Conservation (phyloP, 2,113 vertebrate genomes). For the Variabilichromis moorii region DNA sequence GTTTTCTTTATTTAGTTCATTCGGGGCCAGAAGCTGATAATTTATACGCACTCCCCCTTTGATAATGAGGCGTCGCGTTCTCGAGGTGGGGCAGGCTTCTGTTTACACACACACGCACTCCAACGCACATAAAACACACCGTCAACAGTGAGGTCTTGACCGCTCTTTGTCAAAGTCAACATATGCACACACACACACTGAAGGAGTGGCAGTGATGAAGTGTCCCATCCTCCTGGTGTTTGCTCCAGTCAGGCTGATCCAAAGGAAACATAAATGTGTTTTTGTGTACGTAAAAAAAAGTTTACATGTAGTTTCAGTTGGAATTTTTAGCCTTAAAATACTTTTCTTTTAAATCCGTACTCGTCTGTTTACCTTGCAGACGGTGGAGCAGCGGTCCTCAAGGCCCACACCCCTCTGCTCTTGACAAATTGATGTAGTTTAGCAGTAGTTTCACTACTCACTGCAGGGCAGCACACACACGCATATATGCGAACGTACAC, state of each 20-base stretch:
- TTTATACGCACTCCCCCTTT: slow-evolving; percentile 39
- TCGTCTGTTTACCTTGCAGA: slow-evolving; percentile 42
- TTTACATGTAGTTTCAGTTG: not conserved
- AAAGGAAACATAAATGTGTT: not conserved
- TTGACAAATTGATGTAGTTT: slow-evolving; percentile 71
- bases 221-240: slow-evolving; percentile 14
- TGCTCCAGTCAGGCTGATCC: slow-evolving; percentile 18
- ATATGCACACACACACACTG: not conserved
- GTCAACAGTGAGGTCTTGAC: slow-evolving; percentile 39
- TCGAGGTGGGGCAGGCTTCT: not conserved
- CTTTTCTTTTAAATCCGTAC: slow-evolving; percentile 10
- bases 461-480: slow-evolving; percentile 29
- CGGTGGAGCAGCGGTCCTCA: slow-evolving; percentile 20
- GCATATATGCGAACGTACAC: not conserved
- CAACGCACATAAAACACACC: not conserved
- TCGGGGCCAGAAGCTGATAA: slow-evolving; percentile 26
- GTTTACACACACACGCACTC: slow-evolving; percentile 4
- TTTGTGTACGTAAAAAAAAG: not conserved
- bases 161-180: slow-evolving; percentile 47
- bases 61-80: slow-evolving; percentile 17
- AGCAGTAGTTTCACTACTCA: slow-evolving; percentile 51
- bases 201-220: slow-evolving; percentile 51
- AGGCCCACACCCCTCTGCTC: slow-evolving; percentile 53
- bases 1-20: slow-evolving; percentile 53
- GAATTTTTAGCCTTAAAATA: not conserved